Evolutionary conservation across 2,113 vertebrate genomes (phyloP).

Genomic region (Lota lota): DNA sequence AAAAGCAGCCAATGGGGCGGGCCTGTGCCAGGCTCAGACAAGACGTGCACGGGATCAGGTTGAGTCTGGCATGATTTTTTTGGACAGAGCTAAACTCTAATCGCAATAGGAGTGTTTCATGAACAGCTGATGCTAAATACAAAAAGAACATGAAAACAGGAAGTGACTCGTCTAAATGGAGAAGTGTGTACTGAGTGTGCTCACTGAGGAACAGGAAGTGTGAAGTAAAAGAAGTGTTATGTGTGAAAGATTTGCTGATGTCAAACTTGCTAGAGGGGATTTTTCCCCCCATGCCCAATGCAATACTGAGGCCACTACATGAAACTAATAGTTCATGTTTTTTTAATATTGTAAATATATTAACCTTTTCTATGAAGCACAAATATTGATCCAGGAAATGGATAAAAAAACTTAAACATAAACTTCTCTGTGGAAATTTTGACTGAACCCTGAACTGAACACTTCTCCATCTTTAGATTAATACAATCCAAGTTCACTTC

Average conservation of each 20-base stretch:
- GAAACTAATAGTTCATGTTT: background rate
- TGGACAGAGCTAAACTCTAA: too few relatives aligned
- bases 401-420: too few relatives aligned
- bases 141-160: constrained; percentile 60
- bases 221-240: constrained; percentile 46
- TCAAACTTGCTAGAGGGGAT: constrained; percentile 65
- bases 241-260: constrained; percentile 63
- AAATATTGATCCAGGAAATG: too few relatives aligned
- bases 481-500: constrained; percentile 49
- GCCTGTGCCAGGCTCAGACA: too few relatives aligned
- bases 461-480: constrained; percentile 22
- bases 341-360: background rate
- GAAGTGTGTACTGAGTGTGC: constrained; percentile 48
- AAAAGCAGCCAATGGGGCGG: background rate
- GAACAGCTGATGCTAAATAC: constrained; percentile 32
- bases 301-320: background rate
- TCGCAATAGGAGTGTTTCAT: background rate
- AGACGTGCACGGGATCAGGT: background rate
- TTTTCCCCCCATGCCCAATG: constrained; percentile 43
- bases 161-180: constrained; percentile 61
- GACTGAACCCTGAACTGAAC: background rate
- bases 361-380: too few relatives aligned
- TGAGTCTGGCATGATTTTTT: background rate
- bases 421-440: background rate
- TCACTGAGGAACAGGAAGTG: constrained; percentile 58